Percentiles rank a stretch among this genome's conserved stretches.
phyloP scores from a whole-genome alignment of 2,797 vertebrate genomes.

The Hippopotamyrus pictus region DNA sequence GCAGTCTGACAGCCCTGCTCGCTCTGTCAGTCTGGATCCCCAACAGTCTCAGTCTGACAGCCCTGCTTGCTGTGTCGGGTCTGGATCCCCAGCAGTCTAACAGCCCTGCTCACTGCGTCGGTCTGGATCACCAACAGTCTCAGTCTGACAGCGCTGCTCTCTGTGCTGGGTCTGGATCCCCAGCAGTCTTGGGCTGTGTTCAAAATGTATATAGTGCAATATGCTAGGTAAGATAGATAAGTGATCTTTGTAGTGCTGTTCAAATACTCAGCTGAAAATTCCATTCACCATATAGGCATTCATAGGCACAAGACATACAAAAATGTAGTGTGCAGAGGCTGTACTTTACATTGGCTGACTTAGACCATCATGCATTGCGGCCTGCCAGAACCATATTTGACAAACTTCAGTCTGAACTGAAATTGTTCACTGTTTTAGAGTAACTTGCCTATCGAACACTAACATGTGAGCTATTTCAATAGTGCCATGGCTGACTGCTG shows the following conservation, averaged over 20 bases:
- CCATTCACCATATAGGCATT: background rate
- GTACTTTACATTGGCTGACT: background rate
- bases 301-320: background rate
- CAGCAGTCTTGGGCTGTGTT: background rate
- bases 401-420: background rate
- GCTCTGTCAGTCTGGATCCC: background rate
- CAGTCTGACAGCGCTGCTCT: background rate
- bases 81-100: background rate
- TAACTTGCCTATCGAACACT: background rate
- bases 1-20: background rate
- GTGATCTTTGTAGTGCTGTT: background rate
- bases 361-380: background rate
- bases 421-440: background rate
- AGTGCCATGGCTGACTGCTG: background rate
- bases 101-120: background rate
- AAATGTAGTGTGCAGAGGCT: background rate
- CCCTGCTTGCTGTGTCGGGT: background rate
- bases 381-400: background rate
- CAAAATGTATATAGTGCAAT: background rate
- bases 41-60: background rate
- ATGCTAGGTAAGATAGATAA: too few species aligned
- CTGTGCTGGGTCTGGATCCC: background rate
- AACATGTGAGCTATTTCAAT: background rate
- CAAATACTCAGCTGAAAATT: background rate
- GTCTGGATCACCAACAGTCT: background rate